Base-by-base conservation (phyloP, 2,113 vertebrate genomes). In the Drymodes brunneopygia region DNA sequence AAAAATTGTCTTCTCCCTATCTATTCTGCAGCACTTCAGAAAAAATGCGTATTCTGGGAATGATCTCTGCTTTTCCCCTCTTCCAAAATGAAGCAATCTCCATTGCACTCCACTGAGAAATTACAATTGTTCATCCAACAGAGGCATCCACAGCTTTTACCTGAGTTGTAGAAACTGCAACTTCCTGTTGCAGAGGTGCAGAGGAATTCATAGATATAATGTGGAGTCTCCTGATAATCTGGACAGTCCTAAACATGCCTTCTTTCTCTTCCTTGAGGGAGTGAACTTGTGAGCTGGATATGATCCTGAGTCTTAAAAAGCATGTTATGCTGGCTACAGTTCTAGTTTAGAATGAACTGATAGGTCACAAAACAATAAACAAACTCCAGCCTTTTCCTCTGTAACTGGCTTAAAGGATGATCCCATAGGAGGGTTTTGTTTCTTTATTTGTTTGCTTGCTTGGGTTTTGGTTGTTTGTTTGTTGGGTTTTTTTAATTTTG, bases 91-190 rank as follows among this genome's bases (percentile, higher is more conserved):
- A 60, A 60, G 19, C 10, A 70, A 20, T 11, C 8, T 10, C 13
- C 20, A 12, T 6, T 16, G 5, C 50, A 62, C 17, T 18, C 24
- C 58, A 25, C 15, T 33, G 11, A 36, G 25, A 12, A 62, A 9
- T 29, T 65, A 8, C 7, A 45, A 2, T 15, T 2, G 0, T 33
- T 50, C 14, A 38, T 2, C 8, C 16, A n/a, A 13, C 33, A 75
- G 31, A 71, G 24, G 24, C 7, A 22, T 35, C 35, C 44, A 15
- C 23, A 58, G 12, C 10, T 74, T 73, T 81, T 36, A 7, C 13
- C 4, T 17, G 3, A 6, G 2, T 18, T 78, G 6, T 21, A 54
- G 9, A 36, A 67, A 18, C 17, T 9, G 17, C 24, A 28, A 11
- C 9, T 71, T 42, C 7, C 36, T 42, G 6, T 7, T 60, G 20